phyloP scores from a whole-genome alignment of 1,140 invertebrate species.

The Carcinoscorpius rotundicauda region DNA sequence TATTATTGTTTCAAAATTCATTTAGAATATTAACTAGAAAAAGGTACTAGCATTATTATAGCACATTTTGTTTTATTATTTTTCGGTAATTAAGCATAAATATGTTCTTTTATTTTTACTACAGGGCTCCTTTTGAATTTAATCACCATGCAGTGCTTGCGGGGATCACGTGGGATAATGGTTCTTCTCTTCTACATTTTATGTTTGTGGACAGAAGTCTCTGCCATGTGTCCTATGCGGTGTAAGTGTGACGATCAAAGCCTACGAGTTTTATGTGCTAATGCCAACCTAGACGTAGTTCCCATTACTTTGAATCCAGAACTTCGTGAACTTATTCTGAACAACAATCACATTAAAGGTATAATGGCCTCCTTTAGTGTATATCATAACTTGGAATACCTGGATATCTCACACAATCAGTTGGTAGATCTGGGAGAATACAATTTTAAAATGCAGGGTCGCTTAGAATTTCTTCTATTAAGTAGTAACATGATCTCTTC shows the following conservation, averaged over 20 bases:
- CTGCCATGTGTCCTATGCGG: conserved; percentile 45
- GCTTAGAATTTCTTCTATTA: conserved; percentile 41
- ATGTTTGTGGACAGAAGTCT: not conserved
- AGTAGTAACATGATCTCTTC: conserved; percentile 18
- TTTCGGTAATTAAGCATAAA: too few relatives aligned
- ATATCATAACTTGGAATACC: conserved; percentile 64
- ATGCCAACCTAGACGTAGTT: conserved; percentile 69
- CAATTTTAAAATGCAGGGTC: conserved; percentile 62
- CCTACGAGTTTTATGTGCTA: conserved; percentile 69
- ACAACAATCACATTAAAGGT: conserved; percentile 72
- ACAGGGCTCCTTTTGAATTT: too few relatives aligned
- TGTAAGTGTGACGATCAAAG: conserved; percentile 78
- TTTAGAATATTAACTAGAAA: too few relatives aligned
- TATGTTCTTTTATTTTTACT: too few relatives aligned
- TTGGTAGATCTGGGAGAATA: conserved; percentile 49
- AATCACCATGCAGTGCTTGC: conserved; percentile 9
- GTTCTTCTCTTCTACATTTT: conserved; percentile 16
- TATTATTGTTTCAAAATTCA: too few relatives aligned
- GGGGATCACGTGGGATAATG: conserved; percentile 12
- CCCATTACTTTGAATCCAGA: conserved; percentile 82
- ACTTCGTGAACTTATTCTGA: conserved; percentile 66
- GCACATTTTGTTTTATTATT: too few relatives aligned
- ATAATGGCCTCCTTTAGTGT: conserved; percentile 77
- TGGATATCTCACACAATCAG: conserved; percentile 72
- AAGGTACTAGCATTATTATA: too few relatives aligned